These are phyloP conservation scores for Channa argus DNA, from an alignment of 2,113 vertebrate species.

Conservation along the genomic window DNA sequence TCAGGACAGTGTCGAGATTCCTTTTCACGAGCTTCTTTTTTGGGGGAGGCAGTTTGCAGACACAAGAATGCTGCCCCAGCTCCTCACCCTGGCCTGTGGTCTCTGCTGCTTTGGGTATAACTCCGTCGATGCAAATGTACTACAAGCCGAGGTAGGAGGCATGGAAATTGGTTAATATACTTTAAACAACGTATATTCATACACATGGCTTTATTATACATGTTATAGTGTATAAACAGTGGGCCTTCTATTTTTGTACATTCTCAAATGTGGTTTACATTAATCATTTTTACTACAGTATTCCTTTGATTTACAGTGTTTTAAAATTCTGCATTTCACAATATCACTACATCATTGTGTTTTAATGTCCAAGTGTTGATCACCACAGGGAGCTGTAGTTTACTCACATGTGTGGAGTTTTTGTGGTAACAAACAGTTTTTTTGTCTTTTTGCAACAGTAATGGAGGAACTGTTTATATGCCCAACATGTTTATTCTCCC, in stretches of 20 bases:
- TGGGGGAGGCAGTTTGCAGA: constrained; percentile 34
- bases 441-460: background rate
- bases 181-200: background rate
- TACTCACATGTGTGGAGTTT: background rate
- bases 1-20: background rate
- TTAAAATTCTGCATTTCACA: too few relatives aligned
- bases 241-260: too few relatives aligned
- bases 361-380: too few relatives aligned
- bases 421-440: background rate
- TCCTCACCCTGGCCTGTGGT: constrained; percentile 69
- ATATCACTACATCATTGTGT: too few relatives aligned
- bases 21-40: background rate
- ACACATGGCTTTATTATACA: background rate
- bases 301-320: too few relatives aligned
- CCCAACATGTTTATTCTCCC: constrained; percentile 3
- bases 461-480: constrained; percentile 19
- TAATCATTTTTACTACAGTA: too few relatives aligned
- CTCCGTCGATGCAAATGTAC: constrained; percentile 73
- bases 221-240: background rate
- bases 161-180: background rate
- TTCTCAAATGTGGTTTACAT: too few relatives aligned
- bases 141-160: constrained; percentile 81
- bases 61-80: constrained; percentile 74
- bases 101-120: constrained; percentile 67
- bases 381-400: background rate